Base-by-base conservation (phyloP, 2,888 invertebrate genomes). In the Clostera curtula region DNA sequence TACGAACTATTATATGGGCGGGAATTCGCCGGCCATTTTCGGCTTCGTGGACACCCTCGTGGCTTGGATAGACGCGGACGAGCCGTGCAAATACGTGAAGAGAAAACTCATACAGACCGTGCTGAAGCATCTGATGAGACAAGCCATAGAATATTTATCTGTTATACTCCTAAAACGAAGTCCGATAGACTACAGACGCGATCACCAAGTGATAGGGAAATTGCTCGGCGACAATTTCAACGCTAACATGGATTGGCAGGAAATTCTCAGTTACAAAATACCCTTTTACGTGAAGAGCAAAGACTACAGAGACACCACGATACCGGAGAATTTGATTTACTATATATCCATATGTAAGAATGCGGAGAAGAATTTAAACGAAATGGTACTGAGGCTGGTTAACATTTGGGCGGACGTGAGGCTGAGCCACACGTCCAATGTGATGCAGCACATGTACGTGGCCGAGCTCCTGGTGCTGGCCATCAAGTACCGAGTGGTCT, bases 391-490 rank as follows among this genome's bases (percentile, higher is more conserved):
- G 0, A 86, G 88, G 40, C 51, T 93, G 15, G 49, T 89, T 2
- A 76, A 80, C 1, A 77, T 89, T 7, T 95, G 94, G 94, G 79
- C 89, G 0, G 89, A 90, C 46, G 87, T 88, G 11, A 86, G 86
- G 25, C 76, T 88, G 0, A 60, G 89, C 5, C 86, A 86, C 25
- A 88, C 89, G 8, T 85, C 89, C 0, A 87, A 89, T 30, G 63
- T 89, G 5, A 86, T 88, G 17, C 92, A 93, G 41, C 93, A 93
- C 48, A 70, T 91, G 39, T 90, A 88, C 40, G 73, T 93, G 2
- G 88, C 91, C 0, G 89, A 91, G 58, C 51, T 90, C 12, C 75
- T 93, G 1, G 63, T 93, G 7, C 49, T 88, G 8, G 72, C 86
- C 0, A 68, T 86, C 0, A 87, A 85, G 43, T 85, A 83, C 42